These are phyloP conservation scores for Myotis brandtii DNA, from an alignment of 2,113 vertebrate species.

Conservation along the genomic window DNA sequence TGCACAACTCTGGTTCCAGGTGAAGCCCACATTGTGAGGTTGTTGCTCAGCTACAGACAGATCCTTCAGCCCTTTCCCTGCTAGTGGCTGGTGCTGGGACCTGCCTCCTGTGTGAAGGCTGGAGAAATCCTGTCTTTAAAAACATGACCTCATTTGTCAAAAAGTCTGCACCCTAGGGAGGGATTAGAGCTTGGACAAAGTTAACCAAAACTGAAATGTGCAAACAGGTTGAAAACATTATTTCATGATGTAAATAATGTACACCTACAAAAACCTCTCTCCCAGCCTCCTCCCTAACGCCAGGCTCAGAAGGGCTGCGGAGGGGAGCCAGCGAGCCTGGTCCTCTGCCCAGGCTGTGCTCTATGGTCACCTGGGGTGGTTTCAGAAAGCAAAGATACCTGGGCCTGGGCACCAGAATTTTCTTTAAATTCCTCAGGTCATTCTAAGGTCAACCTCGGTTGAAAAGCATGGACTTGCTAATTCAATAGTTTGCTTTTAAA, in stretches of 20 bases:
- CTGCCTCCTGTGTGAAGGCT: neutral
- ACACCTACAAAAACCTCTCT: neutral
- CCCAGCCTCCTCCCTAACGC: neutral
- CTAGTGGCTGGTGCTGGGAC: neutral
- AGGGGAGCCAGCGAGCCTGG: neutral
- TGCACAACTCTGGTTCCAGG: neutral
- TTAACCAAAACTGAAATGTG: neutral
- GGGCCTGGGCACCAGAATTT: neutral
- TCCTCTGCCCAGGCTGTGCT: neutral
- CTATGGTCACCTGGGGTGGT: neutral
- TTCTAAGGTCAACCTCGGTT: neutral
- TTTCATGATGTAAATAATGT: neutral
- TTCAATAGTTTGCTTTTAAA: neutral
- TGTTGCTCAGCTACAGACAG: neutral
- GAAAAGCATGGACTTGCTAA: neutral
- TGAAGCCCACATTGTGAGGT: neutral
- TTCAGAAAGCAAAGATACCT: neutral
- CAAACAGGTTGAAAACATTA: neutral
- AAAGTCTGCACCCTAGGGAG: neutral
- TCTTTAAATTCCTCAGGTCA: neutral
- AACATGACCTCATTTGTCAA: conserved; percentile 24
- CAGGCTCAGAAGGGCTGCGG: neutral
- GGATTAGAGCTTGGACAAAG: neutral
- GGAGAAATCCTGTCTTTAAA: conserved; percentile 19
- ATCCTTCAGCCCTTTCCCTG: neutral